These are phyloP conservation scores for Tipula helvola DNA, from an alignment of 2,888 invertebrate species.

Conservation along the genomic window DNA sequence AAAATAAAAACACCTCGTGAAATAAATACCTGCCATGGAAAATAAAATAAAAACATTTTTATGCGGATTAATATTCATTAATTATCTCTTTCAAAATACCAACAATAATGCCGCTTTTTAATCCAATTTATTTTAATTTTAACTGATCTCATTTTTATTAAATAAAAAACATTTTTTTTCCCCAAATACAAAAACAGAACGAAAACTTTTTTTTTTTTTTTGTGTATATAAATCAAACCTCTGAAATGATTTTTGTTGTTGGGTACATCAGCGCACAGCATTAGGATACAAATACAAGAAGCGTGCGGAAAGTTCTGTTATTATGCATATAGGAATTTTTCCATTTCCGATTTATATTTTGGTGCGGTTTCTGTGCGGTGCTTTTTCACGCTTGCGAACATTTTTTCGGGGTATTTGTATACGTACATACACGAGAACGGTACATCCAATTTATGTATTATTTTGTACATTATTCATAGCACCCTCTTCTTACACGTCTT, in stretches of 20 bases:
- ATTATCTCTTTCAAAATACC: not conserved
- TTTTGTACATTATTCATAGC: not conserved
- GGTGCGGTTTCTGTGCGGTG: not conserved
- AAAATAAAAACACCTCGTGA: not conserved
- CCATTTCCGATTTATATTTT: not conserved
- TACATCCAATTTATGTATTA: not conserved
- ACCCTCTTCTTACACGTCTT: not conserved
- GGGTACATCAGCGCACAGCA: not conserved
- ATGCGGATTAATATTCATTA: not conserved
- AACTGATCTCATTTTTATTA: conserved; percentile 4
- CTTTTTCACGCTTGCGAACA: not conserved
- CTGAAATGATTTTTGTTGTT: not conserved
- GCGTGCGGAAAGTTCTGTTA: not conserved
- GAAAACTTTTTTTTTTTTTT: not conserved
- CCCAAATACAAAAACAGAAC: not conserved
- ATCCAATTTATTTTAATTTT: conserved; percentile 4
- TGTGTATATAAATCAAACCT: not conserved
- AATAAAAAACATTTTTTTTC: not conserved
- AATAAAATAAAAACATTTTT: not conserved
- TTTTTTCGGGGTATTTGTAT: not conserved
- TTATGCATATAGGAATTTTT: not conserved
- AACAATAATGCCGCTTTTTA: not conserved
- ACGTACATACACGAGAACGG: too few relatives aligned
- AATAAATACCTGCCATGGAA: not conserved
- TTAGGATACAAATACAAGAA: not conserved